Percentiles rank a stretch among this genome's conserved stretches.
These are phyloP conservation scores for Malthinus flaveolus DNA, from an alignment of 2,888 invertebrate species.

Conservation along the genomic window DNA sequence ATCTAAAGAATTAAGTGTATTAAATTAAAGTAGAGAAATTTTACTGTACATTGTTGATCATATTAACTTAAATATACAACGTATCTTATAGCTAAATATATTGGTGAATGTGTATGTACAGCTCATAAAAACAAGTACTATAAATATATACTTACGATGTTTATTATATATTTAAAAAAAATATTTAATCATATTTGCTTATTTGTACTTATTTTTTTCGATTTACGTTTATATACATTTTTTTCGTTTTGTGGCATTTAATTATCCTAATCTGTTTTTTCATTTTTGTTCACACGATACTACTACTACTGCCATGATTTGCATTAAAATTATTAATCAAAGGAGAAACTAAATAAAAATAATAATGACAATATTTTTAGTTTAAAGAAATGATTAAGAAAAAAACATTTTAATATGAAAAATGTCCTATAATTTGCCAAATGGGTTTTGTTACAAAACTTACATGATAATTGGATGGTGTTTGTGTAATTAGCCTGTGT, in stretches of 20 bases:
- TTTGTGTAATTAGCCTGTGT: conserved; percentile 29
- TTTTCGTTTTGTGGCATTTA: conserved; percentile 2
- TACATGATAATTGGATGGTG: conserved; percentile 24
- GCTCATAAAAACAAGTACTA: conserved; percentile 1
- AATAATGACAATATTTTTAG: too few species aligned
- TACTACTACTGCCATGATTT: background rate
- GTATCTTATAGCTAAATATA: conserved; percentile 26
- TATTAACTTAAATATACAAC: conserved; percentile 25
- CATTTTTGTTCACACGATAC: background rate
- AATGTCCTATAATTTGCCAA: conserved; percentile 29
- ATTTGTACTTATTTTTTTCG: conserved; percentile 3
- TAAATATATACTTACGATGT: background rate
- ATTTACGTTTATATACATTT: background rate
- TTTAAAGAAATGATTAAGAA: too few species aligned
- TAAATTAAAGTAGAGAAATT: conserved; percentile 10
- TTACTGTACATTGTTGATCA: conserved; percentile 23
- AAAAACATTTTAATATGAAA: conserved; percentile 5
- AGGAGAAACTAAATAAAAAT: background rate
- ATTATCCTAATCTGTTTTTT: background rate
- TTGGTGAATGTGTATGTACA: conserved; percentile 20
- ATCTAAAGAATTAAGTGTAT: conserved; percentile 12
- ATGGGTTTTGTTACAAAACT: conserved; percentile 20
- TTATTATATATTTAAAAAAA: background rate
- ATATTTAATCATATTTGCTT: background rate
- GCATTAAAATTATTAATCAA: background rate